Evolutionary conservation across 2,797 vertebrate genomes (phyloP), one percentile per base, ranked within the genome.

Genomic region (Rallus crepitans): DNA sequence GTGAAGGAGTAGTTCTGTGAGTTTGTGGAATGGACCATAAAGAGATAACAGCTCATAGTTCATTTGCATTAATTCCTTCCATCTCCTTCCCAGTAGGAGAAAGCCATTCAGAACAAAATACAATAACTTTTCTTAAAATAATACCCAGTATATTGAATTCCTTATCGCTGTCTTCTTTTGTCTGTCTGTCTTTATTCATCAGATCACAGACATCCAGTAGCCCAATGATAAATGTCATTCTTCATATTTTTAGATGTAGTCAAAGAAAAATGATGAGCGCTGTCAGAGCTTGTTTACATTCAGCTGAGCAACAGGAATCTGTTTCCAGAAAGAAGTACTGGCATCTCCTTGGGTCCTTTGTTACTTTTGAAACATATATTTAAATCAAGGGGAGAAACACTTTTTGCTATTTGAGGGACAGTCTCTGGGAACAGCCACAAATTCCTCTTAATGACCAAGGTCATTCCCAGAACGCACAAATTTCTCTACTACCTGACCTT

Each of bases 211-310:
- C 81, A 65, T 88, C 82, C 85, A 90, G 90, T 25, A 91, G 64
- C 79, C 73, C 55, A 35, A 23, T 72, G 47, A 76, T 90, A 93
- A 93, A 92, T 2, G 6, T 81, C 93, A 89, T 72, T 81, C 89
- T 81, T 72, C 15, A 35, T 90, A 73, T 78, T 93, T 95, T 86
- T 79, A 90, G 85, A 63, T 86, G 80, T 64, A 40, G 75, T 81
- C 90, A 76, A 76, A 76, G 91, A 87, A 78, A 91, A 95, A 75
- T 72, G 48, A 86, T 90, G 79, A 91, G 52, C 40, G 2, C 57
- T 83, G 77, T 78, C 82, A 78, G 35, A 90, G 45, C 70, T 86
- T 53, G 76, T 84, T 92, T 84, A 84, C 48, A 18, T 84, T 66
- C 83, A 37, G 71, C 37, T 80, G 82, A 89, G 82, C 69, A 48